A percentile compares a stretch with the other conserved stretches of the same genome.
phyloP scores from a whole-genome alignment of 2,113 vertebrate species.

The Herpailurus yagouaroundi region DNA sequence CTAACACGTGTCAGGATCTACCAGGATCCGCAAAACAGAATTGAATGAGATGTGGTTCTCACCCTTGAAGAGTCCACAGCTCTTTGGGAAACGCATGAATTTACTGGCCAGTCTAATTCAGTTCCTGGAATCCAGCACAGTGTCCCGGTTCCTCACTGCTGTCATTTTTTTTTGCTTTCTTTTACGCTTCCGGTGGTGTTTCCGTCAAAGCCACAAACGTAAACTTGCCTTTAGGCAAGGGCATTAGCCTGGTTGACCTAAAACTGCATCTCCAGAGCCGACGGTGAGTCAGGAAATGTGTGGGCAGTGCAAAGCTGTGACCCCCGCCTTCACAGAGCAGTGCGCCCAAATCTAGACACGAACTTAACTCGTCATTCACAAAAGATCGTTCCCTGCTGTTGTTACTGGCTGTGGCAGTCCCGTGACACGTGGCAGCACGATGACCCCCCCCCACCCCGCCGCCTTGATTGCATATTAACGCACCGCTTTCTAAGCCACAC shows the following conservation, averaged over 20 bases:
- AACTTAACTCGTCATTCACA: neutral
- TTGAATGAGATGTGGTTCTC: neutral
- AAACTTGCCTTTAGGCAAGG: neutral
- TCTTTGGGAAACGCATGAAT: neutral
- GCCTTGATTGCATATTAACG: slow-evolving; percentile 44
- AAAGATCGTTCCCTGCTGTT: neutral
- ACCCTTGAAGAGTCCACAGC: neutral
- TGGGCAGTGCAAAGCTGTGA: neutral
- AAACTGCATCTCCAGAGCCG: neutral
- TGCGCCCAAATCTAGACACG: neutral
- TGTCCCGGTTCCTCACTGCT: too few relatives aligned
- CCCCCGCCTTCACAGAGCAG: neutral
- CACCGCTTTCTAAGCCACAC: neutral
- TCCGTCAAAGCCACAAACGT: neutral
- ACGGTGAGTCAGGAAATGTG: neutral
- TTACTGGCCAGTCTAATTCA: too few relatives aligned
- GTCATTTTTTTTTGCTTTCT: neutral
- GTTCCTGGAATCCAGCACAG: neutral
- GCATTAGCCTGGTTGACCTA: neutral
- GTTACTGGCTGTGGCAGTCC: slow-evolving; percentile 51
- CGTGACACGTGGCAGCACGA: slow-evolving; percentile 36
- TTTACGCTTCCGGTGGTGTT: neutral
- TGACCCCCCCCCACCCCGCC: neutral
- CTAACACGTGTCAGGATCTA: neutral
- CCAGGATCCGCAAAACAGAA: neutral